Conservation (phyloP, 37 sponge, comb jelly and placozoan genomes). For the Halichondria panicea region DNA sequence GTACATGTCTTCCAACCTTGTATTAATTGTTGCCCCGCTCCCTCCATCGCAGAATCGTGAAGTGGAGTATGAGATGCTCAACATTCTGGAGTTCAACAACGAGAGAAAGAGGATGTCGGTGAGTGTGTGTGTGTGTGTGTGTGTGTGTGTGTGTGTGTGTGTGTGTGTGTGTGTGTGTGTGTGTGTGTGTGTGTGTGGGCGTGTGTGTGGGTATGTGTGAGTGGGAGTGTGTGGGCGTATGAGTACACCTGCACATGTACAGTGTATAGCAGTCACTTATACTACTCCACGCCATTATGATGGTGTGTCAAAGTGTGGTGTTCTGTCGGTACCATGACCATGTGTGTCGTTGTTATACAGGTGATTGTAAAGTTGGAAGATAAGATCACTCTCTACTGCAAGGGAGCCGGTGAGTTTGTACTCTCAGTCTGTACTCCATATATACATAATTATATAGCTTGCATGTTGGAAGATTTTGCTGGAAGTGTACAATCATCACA, state of each 20-base stretch:
- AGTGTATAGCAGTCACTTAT: too few relatives aligned
- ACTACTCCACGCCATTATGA: too few relatives aligned
- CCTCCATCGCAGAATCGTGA: background rate
- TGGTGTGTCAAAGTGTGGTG: background rate
- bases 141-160: too few relatives aligned
- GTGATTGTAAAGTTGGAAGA: constrained; percentile 52
- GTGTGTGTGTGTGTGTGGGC: too few relatives aligned
- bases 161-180: constrained; percentile 1
- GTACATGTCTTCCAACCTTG: background rate
- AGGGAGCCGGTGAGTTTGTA: constrained; percentile 89
- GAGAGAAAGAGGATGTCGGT: constrained; percentile 98
- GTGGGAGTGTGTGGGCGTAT: too few relatives aligned
- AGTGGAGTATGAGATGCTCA: constrained; percentile 77
- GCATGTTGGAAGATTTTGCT: too few relatives aligned
- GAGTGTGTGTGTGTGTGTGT: constrained; percentile 13
- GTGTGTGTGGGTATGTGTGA: too few relatives aligned
- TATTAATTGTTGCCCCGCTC: background rate
- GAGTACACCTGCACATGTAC: too few relatives aligned
- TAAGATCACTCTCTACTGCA: constrained; percentile 77
- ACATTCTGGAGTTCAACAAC: constrained; percentile 96
- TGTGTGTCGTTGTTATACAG: constrained; percentile 33
- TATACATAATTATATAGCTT: background rate
- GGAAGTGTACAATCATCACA: too few relatives aligned
- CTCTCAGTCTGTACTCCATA: background rate
- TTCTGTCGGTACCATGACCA: background rate